Base-by-base conservation (phyloP, 1,140 invertebrate species). In the Nylanderia fulva region DNA sequence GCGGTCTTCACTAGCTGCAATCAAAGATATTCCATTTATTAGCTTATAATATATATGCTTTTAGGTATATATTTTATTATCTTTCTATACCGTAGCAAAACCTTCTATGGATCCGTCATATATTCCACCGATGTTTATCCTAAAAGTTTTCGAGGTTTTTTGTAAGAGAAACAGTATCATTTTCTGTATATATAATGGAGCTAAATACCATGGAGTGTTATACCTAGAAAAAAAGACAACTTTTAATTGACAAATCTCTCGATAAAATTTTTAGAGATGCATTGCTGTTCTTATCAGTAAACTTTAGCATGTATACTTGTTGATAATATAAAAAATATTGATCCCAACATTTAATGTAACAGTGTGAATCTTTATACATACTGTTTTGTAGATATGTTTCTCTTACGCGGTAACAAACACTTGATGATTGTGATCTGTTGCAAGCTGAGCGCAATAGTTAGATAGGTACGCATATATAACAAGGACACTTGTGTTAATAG, bases 381-480 rank as follows among this genome's bases (percentile, higher is more conserved):
- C 24, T 21, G 9, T 36, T 3, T 61, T 66, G 39, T 8, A 11
- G 15, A 4, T 11, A 9, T 15, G 2, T 75, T 29, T 56, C 52
- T 39, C 68, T 71, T 82, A 82, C 79, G 3, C 79, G 21, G 64
- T 74, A 33, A 4, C 8, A 58, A 82, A 33, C 15, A 71, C 6
- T 0, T 82, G 0, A 15, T 42, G 58, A 74, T 82, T 82, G 0
- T 74, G 54, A 60, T 82, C 68, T 11, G 0, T 79, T n/a, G 68
- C 1, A 9, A 8, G 6, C 15, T 79, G 29, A 18, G n/a, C 27
- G 2, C 27, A 0, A 52, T 52, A 13, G 9, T 66, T 66, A 29
- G 15, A 11, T 68, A 79, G 0, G 15, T 68, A 79, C 61, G 68
- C 24, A 8, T 24, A 68, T 11, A n/a, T 1, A 1, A 54, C 3